Percentiles rank a stretch among this genome's conserved stretches.
Conservation (phyloP, 2,113 vertebrate species). For the Clinocottus analis region DNA sequence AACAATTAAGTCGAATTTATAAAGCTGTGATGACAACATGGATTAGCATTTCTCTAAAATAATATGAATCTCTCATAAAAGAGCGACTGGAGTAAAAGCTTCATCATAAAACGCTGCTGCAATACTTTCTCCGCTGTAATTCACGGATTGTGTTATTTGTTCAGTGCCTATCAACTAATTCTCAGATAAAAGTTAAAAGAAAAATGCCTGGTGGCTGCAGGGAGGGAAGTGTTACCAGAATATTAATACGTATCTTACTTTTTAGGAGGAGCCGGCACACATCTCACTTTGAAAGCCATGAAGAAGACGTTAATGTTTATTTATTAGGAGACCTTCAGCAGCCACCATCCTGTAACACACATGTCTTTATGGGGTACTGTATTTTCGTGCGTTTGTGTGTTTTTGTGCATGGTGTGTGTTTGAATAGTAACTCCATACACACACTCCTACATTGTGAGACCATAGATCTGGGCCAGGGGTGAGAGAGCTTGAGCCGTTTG, state of each 20-base stretch:
- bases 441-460: slow-evolving; percentile 29
- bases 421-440: slow-evolving; percentile 16
- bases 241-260: slow-evolving; percentile 60
- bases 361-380: slow-evolving; percentile 5
- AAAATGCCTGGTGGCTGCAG: slow-evolving; percentile 38
- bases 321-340: slow-evolving; percentile 34
- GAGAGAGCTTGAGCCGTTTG: slow-evolving; percentile 60
- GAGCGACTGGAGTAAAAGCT: neutral
- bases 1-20: neutral
- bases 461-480: slow-evolving; percentile 52
- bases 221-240: slow-evolving; percentile 37
- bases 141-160: slow-evolving; percentile 28
- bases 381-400: neutral
- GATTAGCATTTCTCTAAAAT: slow-evolving; percentile 4
- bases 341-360: neutral
- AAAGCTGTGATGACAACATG: neutral
- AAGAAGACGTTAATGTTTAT: slow-evolving; percentile 58
- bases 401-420: slow-evolving; percentile 3
- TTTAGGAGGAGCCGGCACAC: slow-evolving; percentile 25
- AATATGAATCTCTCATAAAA: neutral
- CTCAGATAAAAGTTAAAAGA: slow-evolving; percentile 26
- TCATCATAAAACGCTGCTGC: neutral
- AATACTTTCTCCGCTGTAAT: neutral
- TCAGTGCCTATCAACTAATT: slow-evolving; percentile 34
- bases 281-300: slow-evolving; percentile 47